Evolutionary conservation across 2,888 invertebrate species (phyloP), one percentile per base, ranked within the genome.

Genomic region (Pristionchus entomophagus): DNA sequence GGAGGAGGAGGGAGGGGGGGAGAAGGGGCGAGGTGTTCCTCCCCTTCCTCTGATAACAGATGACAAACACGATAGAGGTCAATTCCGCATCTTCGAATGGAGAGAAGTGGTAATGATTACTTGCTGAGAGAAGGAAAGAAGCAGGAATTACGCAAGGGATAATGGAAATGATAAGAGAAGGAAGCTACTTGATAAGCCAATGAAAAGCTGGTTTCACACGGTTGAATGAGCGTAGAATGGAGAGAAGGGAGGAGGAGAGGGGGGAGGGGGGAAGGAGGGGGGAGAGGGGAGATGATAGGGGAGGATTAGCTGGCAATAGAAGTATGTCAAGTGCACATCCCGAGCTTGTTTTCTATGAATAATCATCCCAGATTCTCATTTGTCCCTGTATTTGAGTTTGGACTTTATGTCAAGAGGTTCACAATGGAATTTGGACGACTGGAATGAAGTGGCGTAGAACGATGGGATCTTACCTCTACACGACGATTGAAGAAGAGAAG

Each of bases 261-360:
- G 62, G n/a, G n/a, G n/a, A n/a, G n/a, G n/a, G n/a, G n/a, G n/a
- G n/a, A n/a, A n/a, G n/a, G n/a, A n/a, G n/a, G 22, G 17, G 62
- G 62, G 26, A 8, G 62, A 38, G 29, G n/a, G 22, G 73, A 29
- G 10, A 29, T 41, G 73, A 73, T 22, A 41, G 41, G 26, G 26
- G 41, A 73, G 26, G 73, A 73, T 73, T 73, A 73, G 73, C 73
- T 73, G 73, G 45, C 73, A 73, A n/a, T 8, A 45, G 73, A 73
- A 35, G 45, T 73, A 35, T 73, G 73, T 73, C 73, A 73, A 73
- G 73, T 73, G 73, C 73, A 73, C 65, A 65, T 65, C 35, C 32
- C 32, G 14, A 29, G 12, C 45, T 6, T 45, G 45, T 45, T 45
- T 45, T 45, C 45, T 14, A 14, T 14, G n/a, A n/a, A n/a, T n/a